These are phyloP conservation scores for Spilogale gracilis DNA, from an alignment of 2,113 vertebrate genomes.

Conservation along the genomic window DNA sequence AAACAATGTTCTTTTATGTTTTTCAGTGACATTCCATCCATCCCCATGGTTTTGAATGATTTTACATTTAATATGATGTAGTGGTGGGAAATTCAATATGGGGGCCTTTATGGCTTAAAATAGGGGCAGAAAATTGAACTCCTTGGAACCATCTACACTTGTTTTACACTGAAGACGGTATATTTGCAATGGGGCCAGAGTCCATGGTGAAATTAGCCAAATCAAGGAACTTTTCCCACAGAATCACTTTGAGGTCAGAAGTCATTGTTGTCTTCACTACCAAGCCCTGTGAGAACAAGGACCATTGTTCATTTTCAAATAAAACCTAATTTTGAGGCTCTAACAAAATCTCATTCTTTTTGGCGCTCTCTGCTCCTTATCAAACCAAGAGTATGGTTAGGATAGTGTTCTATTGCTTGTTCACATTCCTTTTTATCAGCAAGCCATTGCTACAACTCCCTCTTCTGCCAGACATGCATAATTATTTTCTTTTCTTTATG, in stretches of 20 bases:
- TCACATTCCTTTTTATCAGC: conserved; percentile 59
- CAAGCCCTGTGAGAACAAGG: conserved; percentile 7
- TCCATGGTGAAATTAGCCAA: not conserved
- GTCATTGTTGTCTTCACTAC: conserved; percentile 20
- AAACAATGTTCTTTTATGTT: not conserved
- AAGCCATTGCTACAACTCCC: conserved; percentile 85
- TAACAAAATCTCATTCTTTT: not conserved
- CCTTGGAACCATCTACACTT: not conserved
- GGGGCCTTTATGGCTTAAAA: not conserved
- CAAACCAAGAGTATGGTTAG: not conserved
- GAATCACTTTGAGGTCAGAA: not conserved
- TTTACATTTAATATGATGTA: conserved; percentile 42
- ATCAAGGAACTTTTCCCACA: fast-evolving
- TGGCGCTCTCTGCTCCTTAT: conserved; percentile 24
- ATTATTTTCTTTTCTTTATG: conserved; percentile 76
- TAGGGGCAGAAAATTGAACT: conserved; percentile 30
- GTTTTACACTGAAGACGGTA: not conserved
- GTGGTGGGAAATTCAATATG: conserved; percentile 16
- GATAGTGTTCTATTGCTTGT: conserved; percentile 30
- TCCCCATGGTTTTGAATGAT: conserved; percentile 65
- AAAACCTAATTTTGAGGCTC: not conserved
- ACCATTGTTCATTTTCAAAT: not conserved
- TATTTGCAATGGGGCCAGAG: not conserved
- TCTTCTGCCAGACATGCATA: conserved; percentile 82
- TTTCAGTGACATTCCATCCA: conserved; percentile 64